Evolutionary conservation across 2,888 invertebrate genomes (phyloP), one percentile per base, ranked within the genome.

Genomic region (Drosophila yooni): DNA sequence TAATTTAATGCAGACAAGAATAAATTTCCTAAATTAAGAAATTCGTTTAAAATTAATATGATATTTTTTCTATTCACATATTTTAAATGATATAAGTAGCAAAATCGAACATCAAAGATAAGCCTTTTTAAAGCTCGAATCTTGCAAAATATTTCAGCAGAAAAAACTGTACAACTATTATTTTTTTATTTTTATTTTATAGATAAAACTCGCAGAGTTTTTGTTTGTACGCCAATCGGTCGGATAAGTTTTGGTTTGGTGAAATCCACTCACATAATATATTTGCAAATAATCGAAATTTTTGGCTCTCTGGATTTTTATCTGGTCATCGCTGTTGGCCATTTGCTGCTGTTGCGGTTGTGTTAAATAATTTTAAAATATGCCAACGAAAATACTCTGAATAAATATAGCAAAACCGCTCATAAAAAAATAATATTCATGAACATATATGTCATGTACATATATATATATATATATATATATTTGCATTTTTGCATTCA

Each of bases 331-430:
- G 46, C 27, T 50, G 48, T 59, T 51, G 53, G 51, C 34, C 38
- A 43, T 60, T 60, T 43, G 34, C 29, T 38, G 51, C 34, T 31
- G 36, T 29, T 65, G 66, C 50, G 69, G 56, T 75, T 65, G 59
- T 61, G 50, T 69, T 72, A 54, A 78, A 79, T 75, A 74, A 61
- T 69, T 76, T 76, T 78, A 63, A 53, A 71, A 77, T 67, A 71
- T 50, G 33, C 40, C 51, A 51, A 65, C 66, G 66, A 74, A 51
- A 27, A 25, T 27, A 36, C n/a, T 29, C 31, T 27, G 60, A 52
- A 63, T 51, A 75, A 78, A 75, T 69, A 73, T 66, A 29, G 27
- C 3, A 27, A 34, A 54, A 68, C 53, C 43, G 18, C 40, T 61
- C 53, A 36, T 38, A 63, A 69, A 54, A 43, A 34, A 38, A 46